Base-by-base conservation (phyloP, 2,888 invertebrate genomes). In the Ichneumon xanthorius region DNA sequence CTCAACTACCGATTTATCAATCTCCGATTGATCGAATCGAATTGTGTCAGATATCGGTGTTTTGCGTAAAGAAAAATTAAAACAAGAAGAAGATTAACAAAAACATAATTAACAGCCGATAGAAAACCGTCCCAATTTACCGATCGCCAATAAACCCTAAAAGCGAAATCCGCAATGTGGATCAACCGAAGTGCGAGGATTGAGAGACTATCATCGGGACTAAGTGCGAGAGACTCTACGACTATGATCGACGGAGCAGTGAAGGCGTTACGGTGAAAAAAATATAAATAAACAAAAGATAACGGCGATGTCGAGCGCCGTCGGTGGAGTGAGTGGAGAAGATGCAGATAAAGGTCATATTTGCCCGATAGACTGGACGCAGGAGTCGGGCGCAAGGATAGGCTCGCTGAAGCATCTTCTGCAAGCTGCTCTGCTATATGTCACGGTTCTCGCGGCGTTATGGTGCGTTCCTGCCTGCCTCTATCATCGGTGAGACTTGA, bases 381-480 rank as follows among this genome's bases (percentile, higher is more conserved):
- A 92, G 80, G 86, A 89, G 82, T 88, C 88, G 4, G 83, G 81
- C n/a, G 77, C 84, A 33, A 89, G 88, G 68, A 86, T 88, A 61
- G 88, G 86, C 72, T 88, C 89, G 68, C 89, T 89, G 7, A 90
- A 88, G 79, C 90, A 91, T 77, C 88, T 92, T 50, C 87, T 92
- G 65, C 92, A 90, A 67, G 92, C 90, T n/a, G 90, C 91, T 1
- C 87, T 89, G 30, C 88, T 92, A 73, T 92, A 93, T 85, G 82
- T 92, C 50, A 86, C 89, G 14, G 88, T 92, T 77, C 86, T 92
- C 50, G 91, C 90, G 45, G 89, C 89, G 67, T 87, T 92, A 22
- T 93, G 92, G 92, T 91, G 90, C 85, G 86, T 92, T 85, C 91
- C 92, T 58, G 86, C 88, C 68, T 90, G 89, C 84, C 88, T 92